These are phyloP conservation scores for Notarius lentiginosus DNA, from an alignment of 2,113 vertebrate species.

Conservation along the genomic window DNA sequence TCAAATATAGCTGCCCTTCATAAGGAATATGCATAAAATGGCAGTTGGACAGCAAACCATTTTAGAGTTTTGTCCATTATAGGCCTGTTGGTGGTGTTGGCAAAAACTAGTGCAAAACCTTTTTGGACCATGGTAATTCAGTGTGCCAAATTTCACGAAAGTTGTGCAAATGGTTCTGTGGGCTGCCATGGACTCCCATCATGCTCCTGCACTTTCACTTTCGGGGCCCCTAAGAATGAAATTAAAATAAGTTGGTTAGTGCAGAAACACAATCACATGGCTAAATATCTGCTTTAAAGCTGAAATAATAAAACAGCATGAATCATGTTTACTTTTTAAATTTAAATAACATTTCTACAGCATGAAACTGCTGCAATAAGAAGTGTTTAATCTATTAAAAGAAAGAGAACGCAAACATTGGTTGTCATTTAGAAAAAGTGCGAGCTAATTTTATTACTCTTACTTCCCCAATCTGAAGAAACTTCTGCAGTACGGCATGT, in stretches of 20 bases:
- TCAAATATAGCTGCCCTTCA: not conserved
- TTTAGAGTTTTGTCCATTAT: not conserved
- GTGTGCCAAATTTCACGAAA: not conserved
- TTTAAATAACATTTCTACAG: not conserved
- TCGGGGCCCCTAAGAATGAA: not conserved
- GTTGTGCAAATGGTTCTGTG: not conserved
- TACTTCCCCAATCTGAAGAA: constrained; percentile 31
- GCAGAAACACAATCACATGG: not conserved
- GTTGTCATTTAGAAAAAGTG: not conserved
- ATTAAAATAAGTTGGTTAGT: not conserved
- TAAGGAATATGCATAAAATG: not conserved
- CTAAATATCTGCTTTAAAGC: not conserved
- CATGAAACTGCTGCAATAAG: not conserved
- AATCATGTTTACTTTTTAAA: not conserved
- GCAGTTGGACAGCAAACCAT: not conserved
- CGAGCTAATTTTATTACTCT: constrained; percentile 1
- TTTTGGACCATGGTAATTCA: not conserved
- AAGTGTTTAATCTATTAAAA: not conserved
- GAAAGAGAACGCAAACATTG: not conserved
- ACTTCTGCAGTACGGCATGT: not conserved
- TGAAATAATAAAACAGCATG: not conserved
- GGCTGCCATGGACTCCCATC: not conserved
- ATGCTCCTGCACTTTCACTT: not conserved
- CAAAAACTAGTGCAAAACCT: not conserved
- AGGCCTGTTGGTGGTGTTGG: not conserved